Evolutionary conservation across 2,888 invertebrate genomes (phyloP).

Genomic region (Temnothorax unifasciatus): DNA sequence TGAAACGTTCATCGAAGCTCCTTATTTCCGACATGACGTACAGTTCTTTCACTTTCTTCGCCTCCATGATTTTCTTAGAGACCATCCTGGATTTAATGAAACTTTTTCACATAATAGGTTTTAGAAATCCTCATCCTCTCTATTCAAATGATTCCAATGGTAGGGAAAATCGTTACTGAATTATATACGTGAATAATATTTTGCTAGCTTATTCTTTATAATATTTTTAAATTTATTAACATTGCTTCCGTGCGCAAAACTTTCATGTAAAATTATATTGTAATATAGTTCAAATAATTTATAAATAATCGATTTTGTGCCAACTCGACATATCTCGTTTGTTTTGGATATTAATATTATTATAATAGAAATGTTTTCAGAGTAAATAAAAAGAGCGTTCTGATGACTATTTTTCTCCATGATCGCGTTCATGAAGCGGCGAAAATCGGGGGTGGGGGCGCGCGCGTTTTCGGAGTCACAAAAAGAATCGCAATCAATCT

Average conservation of each 20-base stretch:
- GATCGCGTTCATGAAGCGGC: not conserved
- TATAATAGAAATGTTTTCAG: not conserved
- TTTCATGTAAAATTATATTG: constrained; percentile 10
- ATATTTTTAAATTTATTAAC: not conserved
- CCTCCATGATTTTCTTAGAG: constrained; percentile 27
- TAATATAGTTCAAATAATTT: not conserved
- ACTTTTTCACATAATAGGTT: constrained; percentile 2
- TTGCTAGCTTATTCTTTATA: not conserved
- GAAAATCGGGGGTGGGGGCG: constrained; percentile 12
- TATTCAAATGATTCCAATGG: not conserved
- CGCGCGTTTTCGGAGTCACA: constrained; percentile 20
- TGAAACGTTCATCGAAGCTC: constrained; percentile 43
- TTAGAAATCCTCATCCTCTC: not conserved
- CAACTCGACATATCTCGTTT: not conserved
- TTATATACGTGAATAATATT: not conserved
- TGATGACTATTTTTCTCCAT: constrained; percentile 37
- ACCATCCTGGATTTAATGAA: constrained; percentile 31
- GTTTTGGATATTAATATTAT: constrained; percentile 6
- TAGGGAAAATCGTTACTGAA: not conserved
- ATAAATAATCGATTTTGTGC: not conserved
- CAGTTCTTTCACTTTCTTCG: constrained; percentile 32
- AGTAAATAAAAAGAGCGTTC: not conserved
- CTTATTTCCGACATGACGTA: constrained; percentile 25
- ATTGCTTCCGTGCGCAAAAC: not conserved
- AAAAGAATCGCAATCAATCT: constrained; percentile 69